Evolutionary conservation across 2,797 vertebrate species (phyloP), one percentile per base, ranked within the genome.

Genomic region (Micromesistius poutassou): DNA sequence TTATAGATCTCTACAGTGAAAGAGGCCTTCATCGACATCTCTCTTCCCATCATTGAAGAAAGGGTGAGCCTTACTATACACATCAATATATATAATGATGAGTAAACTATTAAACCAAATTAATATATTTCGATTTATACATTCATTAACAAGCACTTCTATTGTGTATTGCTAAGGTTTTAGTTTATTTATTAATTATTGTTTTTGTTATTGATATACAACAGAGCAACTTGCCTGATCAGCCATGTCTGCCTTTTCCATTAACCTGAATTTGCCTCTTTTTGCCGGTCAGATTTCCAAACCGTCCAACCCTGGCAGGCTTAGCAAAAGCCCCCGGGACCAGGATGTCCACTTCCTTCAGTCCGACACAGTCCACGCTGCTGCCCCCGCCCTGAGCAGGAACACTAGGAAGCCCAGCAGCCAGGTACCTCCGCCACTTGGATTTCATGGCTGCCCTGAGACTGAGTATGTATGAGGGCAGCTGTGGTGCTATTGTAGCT

Each of bases 11-110:
- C 96, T 55, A 96, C 94, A 13, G 95, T 98, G 83, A 98, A 96
- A 85, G 98, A 99, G 90, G 96, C 97, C 78, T 99, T 99, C 89
- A 97, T 99, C 87, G 98, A 99, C 92, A 97, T 99, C 91, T 99
- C 98, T 74, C 94, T 99, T 86, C 98, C 97, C 86, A 98, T 99
- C 87, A 97, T 97, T 88, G 97, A 99, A 91, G 98, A 98, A 89
- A 93, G 97, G 95, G 98, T 99, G 93, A 98, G 97, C 85, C 78
- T 25, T 68, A 13, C 62, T 25, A 5, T 22, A 25, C 55, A 62
- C 55, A 62, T 62, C n/a, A 28, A 28, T 28, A 28, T 9, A 66
- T 28, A 25, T 28, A 66, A 28, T 25, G 2, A 28, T 25, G 2
- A 66, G 28, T 25, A 66, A 8, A 55, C 25, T 28, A n/a, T 66